These are phyloP conservation scores for Calephelis virginiensis DNA, from an alignment of 1,140 invertebrate genomes.

Conservation along the genomic window DNA sequence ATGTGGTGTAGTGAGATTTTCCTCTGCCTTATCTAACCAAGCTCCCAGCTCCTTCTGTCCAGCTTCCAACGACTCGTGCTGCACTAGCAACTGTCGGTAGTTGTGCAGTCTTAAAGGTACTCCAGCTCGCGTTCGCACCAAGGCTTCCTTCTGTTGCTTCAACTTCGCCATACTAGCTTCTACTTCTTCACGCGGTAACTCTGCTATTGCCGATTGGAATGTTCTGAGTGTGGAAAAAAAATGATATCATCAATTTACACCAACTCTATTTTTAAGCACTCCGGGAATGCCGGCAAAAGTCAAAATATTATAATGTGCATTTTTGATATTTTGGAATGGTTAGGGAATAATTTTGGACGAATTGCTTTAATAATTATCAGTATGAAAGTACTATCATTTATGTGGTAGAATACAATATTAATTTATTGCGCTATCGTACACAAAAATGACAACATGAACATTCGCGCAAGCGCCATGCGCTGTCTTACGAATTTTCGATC, in stretches of 20 bases:
- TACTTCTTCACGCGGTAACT: constrained; percentile 93
- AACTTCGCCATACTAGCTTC: constrained; percentile 93
- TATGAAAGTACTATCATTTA: too few relatives aligned
- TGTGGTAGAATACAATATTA: too few relatives aligned
- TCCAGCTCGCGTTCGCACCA: constrained; percentile 89
- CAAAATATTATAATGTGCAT: too few relatives aligned
- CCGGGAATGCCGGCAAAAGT: too few relatives aligned
- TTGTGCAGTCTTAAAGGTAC: constrained; percentile 89
- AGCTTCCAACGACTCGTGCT: constrained; percentile 93
- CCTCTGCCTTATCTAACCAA: constrained; percentile 93
- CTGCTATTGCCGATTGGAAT: constrained; percentile 93
- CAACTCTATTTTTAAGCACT: too few relatives aligned
- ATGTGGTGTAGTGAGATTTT: constrained; percentile 75
- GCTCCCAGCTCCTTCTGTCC: constrained; percentile 90
- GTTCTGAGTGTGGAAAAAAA: constrained; percentile 75
- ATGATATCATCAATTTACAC: not conserved
- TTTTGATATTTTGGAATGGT: too few relatives aligned
- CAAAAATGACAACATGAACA: too few relatives aligned
- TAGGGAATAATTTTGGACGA: too few relatives aligned
- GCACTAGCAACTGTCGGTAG: constrained; percentile 90
- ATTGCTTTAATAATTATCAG: too few relatives aligned
- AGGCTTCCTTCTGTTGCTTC: constrained; percentile 92
- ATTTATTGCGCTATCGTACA: too few relatives aligned
- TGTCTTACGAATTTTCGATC: too few relatives aligned
- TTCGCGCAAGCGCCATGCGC: too few relatives aligned